phyloP scores from a whole-genome alignment of 2,797 vertebrate genomes.

The Bradypodion ventrale region DNA sequence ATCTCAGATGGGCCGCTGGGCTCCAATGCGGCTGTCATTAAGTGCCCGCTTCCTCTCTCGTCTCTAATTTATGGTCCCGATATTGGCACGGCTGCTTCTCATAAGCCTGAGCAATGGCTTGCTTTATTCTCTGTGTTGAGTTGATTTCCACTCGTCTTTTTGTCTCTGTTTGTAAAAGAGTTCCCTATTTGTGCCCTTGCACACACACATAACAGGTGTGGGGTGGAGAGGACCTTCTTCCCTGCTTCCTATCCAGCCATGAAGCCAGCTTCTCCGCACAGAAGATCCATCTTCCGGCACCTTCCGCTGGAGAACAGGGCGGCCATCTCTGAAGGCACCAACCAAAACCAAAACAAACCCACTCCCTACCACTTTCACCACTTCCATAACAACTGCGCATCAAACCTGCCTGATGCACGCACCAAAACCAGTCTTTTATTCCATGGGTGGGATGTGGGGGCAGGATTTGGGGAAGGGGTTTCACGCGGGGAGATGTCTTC shows the following conservation, averaged over 20 bases:
- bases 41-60: conserved; percentile 37
- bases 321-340: too few species aligned
- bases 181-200: fast-evolving
- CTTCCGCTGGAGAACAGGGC: too few species aligned
- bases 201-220: too few species aligned
- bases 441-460: background rate
- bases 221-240: too few species aligned
- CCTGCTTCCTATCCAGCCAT: background rate
- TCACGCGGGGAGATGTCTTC: background rate
- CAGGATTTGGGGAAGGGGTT: background rate
- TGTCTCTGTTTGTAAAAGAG: background rate
- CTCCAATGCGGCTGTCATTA: conserved; percentile 60
- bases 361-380: too few species aligned
- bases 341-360: too few species aligned
- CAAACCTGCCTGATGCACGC: too few species aligned
- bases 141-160: conserved; percentile 54
- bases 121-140: conserved; percentile 64
- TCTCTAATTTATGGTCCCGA: conserved; percentile 69
- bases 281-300: background rate
- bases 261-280: fast-evolving
- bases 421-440: too few species aligned
- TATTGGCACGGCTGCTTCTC: conserved; percentile 62
- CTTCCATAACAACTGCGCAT: too few species aligned
- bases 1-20: background rate
- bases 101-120: conserved; percentile 69